phyloP scores from a whole-genome alignment of 2,888 invertebrate genomes.

The Leucania comma region DNA sequence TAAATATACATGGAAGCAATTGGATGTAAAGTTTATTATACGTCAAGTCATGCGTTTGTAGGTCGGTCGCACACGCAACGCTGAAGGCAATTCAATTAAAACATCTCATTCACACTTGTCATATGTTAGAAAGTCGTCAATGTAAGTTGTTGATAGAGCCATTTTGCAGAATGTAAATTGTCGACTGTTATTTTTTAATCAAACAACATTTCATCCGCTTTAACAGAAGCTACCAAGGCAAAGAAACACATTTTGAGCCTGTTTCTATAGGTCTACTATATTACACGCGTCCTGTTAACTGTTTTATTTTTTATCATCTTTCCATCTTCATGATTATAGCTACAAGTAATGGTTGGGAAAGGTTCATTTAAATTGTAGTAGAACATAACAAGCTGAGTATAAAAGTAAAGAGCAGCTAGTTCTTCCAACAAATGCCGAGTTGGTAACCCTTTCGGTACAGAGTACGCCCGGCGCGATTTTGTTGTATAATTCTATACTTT shows the following conservation, averaged over 20 bases:
- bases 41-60: conserved; percentile 61
- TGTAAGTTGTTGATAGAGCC: conserved; percentile 68
- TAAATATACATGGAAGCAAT: conserved; percentile 52
- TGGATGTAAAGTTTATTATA: conserved; percentile 55
- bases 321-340: neutral
- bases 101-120: conserved; percentile 73
- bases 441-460: too few species aligned
- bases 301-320: neutral
- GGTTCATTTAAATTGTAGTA: neutral
- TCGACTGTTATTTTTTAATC: conserved; percentile 57
- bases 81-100: conserved; percentile 77
- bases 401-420: neutral
- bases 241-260: conserved; percentile 1
- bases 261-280: conserved; percentile 14
- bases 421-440: too few species aligned
- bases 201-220: conserved; percentile 27
- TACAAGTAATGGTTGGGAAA: neutral
- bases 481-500: too few species aligned
- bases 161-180: conserved; percentile 64
- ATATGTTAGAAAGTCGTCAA: conserved; percentile 73
- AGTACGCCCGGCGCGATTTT: too few species aligned
- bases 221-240: conserved; percentile 17
- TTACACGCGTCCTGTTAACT: neutral
- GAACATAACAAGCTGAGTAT: neutral
- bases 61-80: conserved; percentile 68